These are phyloP conservation scores for Ploceus nigricollis DNA, from an alignment of 2,113 vertebrate species.

Conservation along the genomic window DNA sequence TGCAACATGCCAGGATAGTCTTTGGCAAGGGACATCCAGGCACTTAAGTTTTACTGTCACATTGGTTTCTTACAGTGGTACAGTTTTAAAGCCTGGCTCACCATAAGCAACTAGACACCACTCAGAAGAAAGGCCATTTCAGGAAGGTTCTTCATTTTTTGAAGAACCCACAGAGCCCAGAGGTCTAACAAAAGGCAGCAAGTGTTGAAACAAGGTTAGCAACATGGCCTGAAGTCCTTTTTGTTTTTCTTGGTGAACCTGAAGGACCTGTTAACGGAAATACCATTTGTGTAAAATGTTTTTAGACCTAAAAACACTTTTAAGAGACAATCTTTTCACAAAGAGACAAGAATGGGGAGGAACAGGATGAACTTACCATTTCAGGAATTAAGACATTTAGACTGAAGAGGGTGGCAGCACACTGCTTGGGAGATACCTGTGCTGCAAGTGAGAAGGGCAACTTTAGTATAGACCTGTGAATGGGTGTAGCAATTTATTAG, in stretches of 20 bases:
- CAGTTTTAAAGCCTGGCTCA: conserved; percentile 35
- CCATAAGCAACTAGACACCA: not conserved
- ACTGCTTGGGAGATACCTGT: not conserved
- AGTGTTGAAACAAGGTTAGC: not conserved
- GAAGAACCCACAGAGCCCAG: not conserved
- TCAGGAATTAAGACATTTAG: not conserved
- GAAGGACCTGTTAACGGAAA: not conserved
- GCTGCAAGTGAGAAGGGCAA: not conserved
- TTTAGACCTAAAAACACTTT: not conserved
- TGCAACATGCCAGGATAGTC: not conserved
- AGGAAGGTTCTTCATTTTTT: conserved; percentile 1
- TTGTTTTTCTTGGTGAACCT: not conserved
- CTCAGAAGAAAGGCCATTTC: conserved; percentile 20
- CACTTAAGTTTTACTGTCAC: conserved; percentile 14
- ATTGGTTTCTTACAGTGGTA: not conserved
- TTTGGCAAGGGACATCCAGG: not conserved
- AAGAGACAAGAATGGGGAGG: not conserved
- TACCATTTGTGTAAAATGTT: not conserved
- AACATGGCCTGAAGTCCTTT: not conserved
- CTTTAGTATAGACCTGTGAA: not conserved
- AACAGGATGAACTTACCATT: not conserved
- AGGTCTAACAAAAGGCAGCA: not conserved
- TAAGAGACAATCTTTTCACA: not conserved
- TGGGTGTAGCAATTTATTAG: not conserved
- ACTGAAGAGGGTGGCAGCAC: not conserved